Base-by-base conservation (phyloP, 2,888 invertebrate genomes). In the Apodemia zela region DNA sequence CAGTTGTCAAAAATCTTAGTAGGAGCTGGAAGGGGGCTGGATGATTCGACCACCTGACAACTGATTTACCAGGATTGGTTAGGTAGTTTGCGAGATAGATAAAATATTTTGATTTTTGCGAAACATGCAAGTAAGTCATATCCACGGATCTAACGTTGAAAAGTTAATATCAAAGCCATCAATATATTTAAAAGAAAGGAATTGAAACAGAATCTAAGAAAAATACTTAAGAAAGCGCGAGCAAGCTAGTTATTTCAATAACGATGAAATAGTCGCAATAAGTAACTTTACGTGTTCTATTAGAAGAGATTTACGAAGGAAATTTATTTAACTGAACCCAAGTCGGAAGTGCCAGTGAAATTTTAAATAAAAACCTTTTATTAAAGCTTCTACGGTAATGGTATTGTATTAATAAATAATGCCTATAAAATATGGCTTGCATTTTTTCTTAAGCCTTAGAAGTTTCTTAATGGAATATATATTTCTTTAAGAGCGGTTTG, bases 241-340 rank as follows among this genome's bases (percentile, higher is more conserved):
- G 54, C 25, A 25, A 15, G 25, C 25, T 7, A 54, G 54, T 54
- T 25, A 54, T 54, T 54, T 54, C 54, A 54, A 54, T 54, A 54
- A 54, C 21, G 54, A 54, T 54, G 54, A 54, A 54, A 54, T 54
- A 54, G 54, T 54, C 54, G 54, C 59, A 64, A 63, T 66, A 69
- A 68, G 67, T 69, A 67, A 66, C 51, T 69, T 68, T 65, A 49
- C 63, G 60, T 65, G 66, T 67, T 64, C 49, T 51, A 47, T 60
- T 62, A 58, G 33, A 64, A 51, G 58, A 51, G 63, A 67, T 66
- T 33, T 67, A 67, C 63, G 66, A 54, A 45, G 63, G 63, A 61
- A 67, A 68, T 68, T 66, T 68, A 68, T 69, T 63, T 66, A 67
- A 62, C 60, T 45, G 51, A 59, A 59, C 38, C 57, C 29, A 60